These are phyloP conservation scores for Xanthia togata DNA, from an alignment of 2,888 invertebrate genomes.

Conservation along the genomic window DNA sequence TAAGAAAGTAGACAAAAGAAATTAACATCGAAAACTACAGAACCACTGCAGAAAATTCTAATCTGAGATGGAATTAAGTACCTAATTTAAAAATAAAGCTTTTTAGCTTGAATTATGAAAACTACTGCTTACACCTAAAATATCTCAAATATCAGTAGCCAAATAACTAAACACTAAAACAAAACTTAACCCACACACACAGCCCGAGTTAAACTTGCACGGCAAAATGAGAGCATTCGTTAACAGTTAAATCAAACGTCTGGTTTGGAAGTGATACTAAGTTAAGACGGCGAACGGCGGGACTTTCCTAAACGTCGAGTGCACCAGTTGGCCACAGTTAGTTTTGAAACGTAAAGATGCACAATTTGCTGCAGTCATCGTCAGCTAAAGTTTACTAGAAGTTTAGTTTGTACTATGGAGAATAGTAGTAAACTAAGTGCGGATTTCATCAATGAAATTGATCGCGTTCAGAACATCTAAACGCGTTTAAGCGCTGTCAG, in stretches of 20 bases:
- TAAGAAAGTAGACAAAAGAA: not conserved
- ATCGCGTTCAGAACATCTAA: no score
- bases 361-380: slow-evolving; percentile 63
- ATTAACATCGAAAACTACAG: not conserved
- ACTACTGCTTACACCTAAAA: not conserved
- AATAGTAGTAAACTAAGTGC: not conserved
- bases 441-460: no score
- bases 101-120: not conserved
- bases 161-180: slow-evolving; percentile 41
- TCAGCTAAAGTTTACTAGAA: slow-evolving; percentile 54
- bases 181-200: slow-evolving; percentile 38
- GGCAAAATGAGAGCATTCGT: slow-evolving; percentile 62
- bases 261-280: slow-evolving; percentile 72
- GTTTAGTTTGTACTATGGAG: slow-evolving; percentile 34
- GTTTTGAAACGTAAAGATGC: slow-evolving; percentile 68
- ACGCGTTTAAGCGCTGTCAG: no score
- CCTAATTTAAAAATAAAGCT: slow-evolving; percentile 1
- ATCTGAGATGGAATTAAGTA: not conserved
- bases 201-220: slow-evolving; percentile 46
- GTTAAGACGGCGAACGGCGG: slow-evolving; percentile 66
- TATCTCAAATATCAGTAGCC: slow-evolving; percentile 23
- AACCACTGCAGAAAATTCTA: not conserved
- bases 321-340: slow-evolving; percentile 70
- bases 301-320: slow-evolving; percentile 70
- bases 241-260: slow-evolving; percentile 71